phyloP scores from a whole-genome alignment of 2,888 invertebrate species.

The Lucinisca nassula region DNA sequence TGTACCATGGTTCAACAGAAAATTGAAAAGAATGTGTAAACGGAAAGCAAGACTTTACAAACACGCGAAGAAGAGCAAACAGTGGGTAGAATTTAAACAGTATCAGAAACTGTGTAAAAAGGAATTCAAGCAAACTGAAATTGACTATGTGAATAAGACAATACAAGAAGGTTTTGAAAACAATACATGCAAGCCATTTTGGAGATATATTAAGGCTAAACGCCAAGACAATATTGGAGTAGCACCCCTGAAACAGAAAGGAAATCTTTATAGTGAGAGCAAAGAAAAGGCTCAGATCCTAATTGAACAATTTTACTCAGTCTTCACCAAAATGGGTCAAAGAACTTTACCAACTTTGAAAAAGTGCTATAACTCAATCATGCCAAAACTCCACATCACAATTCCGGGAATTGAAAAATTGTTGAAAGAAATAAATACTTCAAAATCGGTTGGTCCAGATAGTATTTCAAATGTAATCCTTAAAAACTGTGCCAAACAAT shows the following conservation, averaged over 20 bases:
- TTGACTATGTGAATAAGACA: not conserved
- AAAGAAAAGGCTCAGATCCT: constrained; percentile 1
- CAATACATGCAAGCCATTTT: not conserved
- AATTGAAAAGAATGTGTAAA: not conserved
- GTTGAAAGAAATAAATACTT: too few relatives aligned
- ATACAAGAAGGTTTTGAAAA: not conserved
- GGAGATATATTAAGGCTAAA: not conserved
- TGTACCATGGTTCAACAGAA: not conserved
- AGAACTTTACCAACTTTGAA: too few relatives aligned
- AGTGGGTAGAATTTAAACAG: not conserved
- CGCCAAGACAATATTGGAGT: not conserved
- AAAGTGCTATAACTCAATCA: too few relatives aligned
- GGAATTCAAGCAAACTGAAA: not conserved
- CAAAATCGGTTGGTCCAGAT: too few relatives aligned
- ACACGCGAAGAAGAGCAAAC: not conserved
- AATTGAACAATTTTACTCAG: too few relatives aligned
- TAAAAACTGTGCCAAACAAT: too few relatives aligned
- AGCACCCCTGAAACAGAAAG: not conserved
- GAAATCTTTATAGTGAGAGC: not conserved
- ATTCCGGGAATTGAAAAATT: too few relatives aligned
- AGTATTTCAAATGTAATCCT: too few relatives aligned
- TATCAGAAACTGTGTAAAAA: not conserved
- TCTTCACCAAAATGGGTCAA: too few relatives aligned
- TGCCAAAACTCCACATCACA: too few relatives aligned
- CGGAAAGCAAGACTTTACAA: not conserved